Evolutionary conservation across 2,797 vertebrate genomes (phyloP), one percentile per base, ranked within the genome.

Genomic region (Enteromius anoplus): DNA sequence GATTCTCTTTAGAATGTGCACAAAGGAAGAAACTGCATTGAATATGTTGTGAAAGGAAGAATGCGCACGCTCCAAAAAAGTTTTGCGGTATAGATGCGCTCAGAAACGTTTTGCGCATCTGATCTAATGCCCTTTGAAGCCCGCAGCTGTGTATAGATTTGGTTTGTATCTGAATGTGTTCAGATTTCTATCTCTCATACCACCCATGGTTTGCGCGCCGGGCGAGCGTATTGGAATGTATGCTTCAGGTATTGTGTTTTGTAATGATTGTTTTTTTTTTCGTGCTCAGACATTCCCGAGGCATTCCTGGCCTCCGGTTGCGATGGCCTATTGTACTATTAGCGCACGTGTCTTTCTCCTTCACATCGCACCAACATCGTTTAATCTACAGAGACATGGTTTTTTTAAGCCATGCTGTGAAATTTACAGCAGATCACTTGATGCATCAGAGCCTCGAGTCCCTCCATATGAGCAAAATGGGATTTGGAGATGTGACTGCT

Each of bases 1-100:
- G 85, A 87, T 91, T 87, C 86, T 75, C 88, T 88, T 87, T 87
- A 81, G 81, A 85, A 79, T 80, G 78, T 26, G 58, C 69, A 68
- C 85, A 86, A 80, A 79, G 37, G 78, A 37, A 84, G 78, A 85
- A 83, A 70, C 68, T 73, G 62, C 75, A 68, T 80, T 86, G 83
- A 86, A 78, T 64, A 68, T 76, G 79, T 66, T 40, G 32, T 26
- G 84, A 47, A 75, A 85, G 40, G 49, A 26, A 53, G 60, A 83
- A 80, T 73, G 66, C 19, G 9, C 14, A 29, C 65, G 12, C 29
- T 73, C 29, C 19, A 7, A 53, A 68, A 53, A 60, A 69, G 66
- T 32, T 73, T 77, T 17, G 14, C 4, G 72, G 64, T 42, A 26
- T 68, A 40, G 66, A 76, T 32, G 64, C 64, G 2, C 21, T 60